Base-by-base conservation (phyloP, 2,888 invertebrate species). In the Parapristionchus giblindavisi region DNA sequence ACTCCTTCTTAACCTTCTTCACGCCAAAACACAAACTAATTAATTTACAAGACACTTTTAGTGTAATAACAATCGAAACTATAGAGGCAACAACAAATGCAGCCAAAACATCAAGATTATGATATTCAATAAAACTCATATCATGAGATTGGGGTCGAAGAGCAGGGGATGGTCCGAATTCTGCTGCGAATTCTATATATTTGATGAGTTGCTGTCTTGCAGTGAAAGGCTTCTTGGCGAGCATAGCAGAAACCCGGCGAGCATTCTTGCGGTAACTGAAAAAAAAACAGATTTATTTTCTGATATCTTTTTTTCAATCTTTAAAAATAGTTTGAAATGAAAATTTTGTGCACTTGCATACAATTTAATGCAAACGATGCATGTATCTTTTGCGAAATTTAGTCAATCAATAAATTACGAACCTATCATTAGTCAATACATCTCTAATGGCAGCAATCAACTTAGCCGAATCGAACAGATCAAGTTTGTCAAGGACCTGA, bases 141-240 rank as follows among this genome's bases (percentile, higher is more conserved):
- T 66, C 66, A n/a, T 51, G 32, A 8, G 66, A 66, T 17, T 43
- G 48, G 38, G 70, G 56, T 8, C 48, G 43, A n/a, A 66, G 51
- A 0, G 66, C 43, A 51, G 66, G 34, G 0, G 51, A 43, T 2
- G 66, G 40, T 14, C 63, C 54, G 34, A 56, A 70, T 11, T 40
- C 32, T 1, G 70, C 70, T 0, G 56, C 70, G 51, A 70, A 70
- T 27, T 70, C 70, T 14, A 38, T 48, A 27, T 70, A 40, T 40
- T 54, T 52, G 54, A 70, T 52, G n/a, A 70, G 27, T 21, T 43
- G 70, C 21, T 70, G 54, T 32, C 32, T 38, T 3, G 70, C n/a
- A 1, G 70, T 38, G 34, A 70, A 70, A 11, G 70, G 70, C 38
- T 43, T 51, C 51, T 36, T 32, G n/a, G 70, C 52, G 14, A 70